These are phyloP conservation scores for Notiomystis cincta DNA, from an alignment of 2,113 vertebrate species.

Conservation along the genomic window DNA sequence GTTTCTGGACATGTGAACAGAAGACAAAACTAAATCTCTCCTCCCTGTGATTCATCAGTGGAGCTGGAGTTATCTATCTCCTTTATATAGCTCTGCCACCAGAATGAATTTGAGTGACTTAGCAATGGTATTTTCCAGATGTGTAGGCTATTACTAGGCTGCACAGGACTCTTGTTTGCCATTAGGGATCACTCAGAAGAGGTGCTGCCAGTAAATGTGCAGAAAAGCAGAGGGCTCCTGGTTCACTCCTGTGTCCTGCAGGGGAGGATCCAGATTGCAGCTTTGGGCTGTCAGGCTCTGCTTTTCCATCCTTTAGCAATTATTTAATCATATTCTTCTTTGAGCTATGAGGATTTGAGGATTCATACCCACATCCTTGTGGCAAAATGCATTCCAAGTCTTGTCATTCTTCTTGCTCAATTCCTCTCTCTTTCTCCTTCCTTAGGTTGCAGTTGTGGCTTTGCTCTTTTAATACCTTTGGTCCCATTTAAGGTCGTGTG, in stretches of 20 bases:
- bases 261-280: neutral
- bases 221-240: neutral
- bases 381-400: neutral
- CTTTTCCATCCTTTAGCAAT: neutral
- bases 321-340: neutral
- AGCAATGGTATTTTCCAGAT: neutral
- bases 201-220: neutral
- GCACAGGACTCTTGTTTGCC: neutral
- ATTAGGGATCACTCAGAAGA: neutral
- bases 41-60: neutral
- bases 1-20: neutral
- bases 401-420: neutral
- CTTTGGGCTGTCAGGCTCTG: neutral
- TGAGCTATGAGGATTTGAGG: neutral
- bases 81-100: rapidly evolving
- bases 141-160: neutral
- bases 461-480: neutral
- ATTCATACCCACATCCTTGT: neutral
- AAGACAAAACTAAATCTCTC: neutral
- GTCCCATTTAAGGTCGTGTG: rapidly evolving
- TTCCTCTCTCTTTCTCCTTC: neutral
- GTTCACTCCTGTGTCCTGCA: neutral
- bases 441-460: neutral
- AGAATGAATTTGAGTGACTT: neutral
- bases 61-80: neutral